phyloP scores from a whole-genome alignment of 2,113 vertebrate species.

The Sinocyclocheilus anshuiensis region DNA sequence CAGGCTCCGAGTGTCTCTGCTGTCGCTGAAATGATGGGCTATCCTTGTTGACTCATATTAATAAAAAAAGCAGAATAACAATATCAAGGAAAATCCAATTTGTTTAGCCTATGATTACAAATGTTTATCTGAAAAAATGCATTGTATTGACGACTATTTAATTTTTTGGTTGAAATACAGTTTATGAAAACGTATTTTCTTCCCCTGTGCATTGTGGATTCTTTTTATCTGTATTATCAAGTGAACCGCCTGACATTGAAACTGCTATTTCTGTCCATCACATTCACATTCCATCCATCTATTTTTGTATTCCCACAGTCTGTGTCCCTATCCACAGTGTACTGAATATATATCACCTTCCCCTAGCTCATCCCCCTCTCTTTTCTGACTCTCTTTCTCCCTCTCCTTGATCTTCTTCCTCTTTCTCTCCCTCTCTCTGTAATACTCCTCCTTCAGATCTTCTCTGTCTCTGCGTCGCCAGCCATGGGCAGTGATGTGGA shows the following conservation, averaged over 20 bases:
- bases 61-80: not conserved
- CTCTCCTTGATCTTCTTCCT: constrained; percentile 58
- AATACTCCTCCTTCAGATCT: constrained; percentile 74
- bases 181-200: not conserved
- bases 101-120: not conserved
- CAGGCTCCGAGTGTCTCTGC: too few species aligned
- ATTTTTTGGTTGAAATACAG: not conserved
- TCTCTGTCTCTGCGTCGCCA: constrained; percentile 78
- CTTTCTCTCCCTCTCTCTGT: constrained; percentile 66
- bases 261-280: not conserved
- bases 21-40: too few species aligned
- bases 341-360: not conserved
- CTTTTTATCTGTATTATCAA: not conserved
- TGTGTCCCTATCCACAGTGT: not conserved
- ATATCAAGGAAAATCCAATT: not conserved
- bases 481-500: constrained; percentile 77
- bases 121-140: not conserved
- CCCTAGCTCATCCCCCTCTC: not conserved
- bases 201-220: not conserved
- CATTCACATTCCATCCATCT: not conserved
- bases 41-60: not conserved
- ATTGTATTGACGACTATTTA: not conserved
- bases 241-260: not conserved
- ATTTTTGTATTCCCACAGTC: not conserved
- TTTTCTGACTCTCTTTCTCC: constrained; percentile 45